Evolutionary conservation across 2,113 vertebrate genomes (phyloP).

Genomic region (Podarcis muralis): DNA sequence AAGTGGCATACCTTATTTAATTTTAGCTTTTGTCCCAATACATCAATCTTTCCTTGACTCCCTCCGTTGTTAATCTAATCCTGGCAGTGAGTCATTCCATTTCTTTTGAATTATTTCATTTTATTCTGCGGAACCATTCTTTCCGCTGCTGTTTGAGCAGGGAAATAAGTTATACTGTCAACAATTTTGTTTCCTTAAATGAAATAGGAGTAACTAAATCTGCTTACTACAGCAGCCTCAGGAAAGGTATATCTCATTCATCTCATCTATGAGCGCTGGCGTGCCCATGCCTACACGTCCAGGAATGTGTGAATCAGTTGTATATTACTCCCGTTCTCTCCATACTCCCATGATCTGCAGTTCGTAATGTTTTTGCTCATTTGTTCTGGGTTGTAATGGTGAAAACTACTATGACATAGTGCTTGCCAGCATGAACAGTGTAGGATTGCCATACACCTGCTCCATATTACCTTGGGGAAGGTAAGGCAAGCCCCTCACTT

Average conservation of each 20-base stretch:
- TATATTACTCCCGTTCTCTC: not conserved
- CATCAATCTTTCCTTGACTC: not conserved
- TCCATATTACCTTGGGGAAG: no score
- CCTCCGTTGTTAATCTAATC: not conserved
- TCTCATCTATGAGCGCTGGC: not conserved
- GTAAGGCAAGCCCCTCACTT: no score
- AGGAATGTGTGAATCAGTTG: not conserved
- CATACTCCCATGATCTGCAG: not conserved
- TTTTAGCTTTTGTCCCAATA: conserved; percentile 6
- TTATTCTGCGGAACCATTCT: conserved; percentile 2
- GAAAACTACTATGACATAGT: no score
- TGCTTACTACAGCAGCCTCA: not conserved
- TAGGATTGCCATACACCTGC: no score
- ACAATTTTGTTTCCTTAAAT: not conserved
- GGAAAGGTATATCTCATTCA: conserved; percentile 6
- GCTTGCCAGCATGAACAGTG: no score
- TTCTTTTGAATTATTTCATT: not conserved
- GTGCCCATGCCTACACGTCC: not conserved
- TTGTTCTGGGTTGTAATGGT: not conserved
- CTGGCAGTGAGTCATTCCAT: conserved; percentile 2
- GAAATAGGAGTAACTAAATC: conserved; percentile 9
- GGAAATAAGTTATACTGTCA: conserved; percentile 4
- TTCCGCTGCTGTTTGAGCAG: not conserved
- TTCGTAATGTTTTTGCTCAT: not conserved
- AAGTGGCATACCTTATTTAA: not conserved